These are phyloP conservation scores for Boloria selene DNA, from an alignment of 2,888 invertebrate species.

Conservation along the genomic window DNA sequence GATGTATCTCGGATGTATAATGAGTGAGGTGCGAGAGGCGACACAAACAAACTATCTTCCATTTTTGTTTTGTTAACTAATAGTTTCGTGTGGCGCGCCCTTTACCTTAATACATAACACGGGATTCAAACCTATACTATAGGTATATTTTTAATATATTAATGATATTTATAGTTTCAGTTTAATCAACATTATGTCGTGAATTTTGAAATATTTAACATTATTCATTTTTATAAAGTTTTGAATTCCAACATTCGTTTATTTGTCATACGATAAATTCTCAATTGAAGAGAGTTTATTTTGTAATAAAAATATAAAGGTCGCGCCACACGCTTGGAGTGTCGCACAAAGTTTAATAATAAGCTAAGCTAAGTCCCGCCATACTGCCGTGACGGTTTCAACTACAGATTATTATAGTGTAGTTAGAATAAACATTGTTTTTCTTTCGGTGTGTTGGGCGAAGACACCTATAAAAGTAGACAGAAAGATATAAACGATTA, in stretches of 20 bases:
- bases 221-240: too few relatives aligned
- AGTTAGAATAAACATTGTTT: too few relatives aligned
- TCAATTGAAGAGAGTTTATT: not conserved
- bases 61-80: slow-evolving; percentile 18
- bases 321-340: slow-evolving; percentile 15
- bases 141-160: too few relatives aligned
- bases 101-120: not conserved
- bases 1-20: too few relatives aligned
- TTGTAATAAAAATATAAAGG: slow-evolving; percentile 4
- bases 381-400: slow-evolving; percentile 1
- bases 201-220: too few relatives aligned
- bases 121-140: not conserved
- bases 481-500: not conserved
- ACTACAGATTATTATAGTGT: slow-evolving; percentile 16
- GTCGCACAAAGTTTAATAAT: slow-evolving; percentile 22
- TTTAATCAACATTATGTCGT: too few relatives aligned
- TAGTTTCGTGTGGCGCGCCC: slow-evolving; percentile 1
- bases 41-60: slow-evolving; percentile 26
- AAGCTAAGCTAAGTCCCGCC: slow-evolving; percentile 3
- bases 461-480: not conserved
- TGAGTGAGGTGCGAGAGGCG: not conserved
- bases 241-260: too few relatives aligned
- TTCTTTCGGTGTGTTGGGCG: not conserved
- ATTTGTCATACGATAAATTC: too few relatives aligned
- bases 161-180: too few relatives aligned